Base-by-base conservation (phyloP, 2,888 invertebrate species). In the Chydorus sphaericus region DNA sequence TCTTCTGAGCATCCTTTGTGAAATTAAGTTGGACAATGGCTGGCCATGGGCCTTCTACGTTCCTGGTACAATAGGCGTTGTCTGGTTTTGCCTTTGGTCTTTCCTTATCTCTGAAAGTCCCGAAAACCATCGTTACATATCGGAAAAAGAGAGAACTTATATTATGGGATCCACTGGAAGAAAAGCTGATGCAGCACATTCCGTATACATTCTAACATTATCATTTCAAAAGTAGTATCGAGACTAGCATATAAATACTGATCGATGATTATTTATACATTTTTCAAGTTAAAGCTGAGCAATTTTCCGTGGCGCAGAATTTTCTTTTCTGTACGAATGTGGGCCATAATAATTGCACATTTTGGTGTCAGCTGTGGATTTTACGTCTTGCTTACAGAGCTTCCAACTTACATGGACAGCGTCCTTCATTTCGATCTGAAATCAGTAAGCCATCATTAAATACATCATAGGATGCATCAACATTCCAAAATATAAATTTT, bases 331-430 rank as follows among this genome's bases (percentile, higher is more conserved):
- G 61, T 76, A 2, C 82, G 83, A 0, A 76, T 84, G 66, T 80
- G 82, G 78, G 80, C 85, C 0, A 72, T 88, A 4, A 66, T 85
- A 2, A 65, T 82, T 2, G 79, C 81, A 0, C 87, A 88, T 65
- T 77, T 80, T 60, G 79, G 82, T 0, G 83, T 86, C 62, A 81
- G 79, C 63, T 83, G 86, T 77, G 87, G 87, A 30, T 88, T 85
- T 70, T 88, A 86, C 82, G 86, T 85, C 28, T 71, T 89, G 30
- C 73, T 88, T 1, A 86, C 87, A 0, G 82, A 88, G 67, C 81
- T 85, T 64, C 88, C 89, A 0, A 77, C 81, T 0, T 89, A 86
- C 66, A 81, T 89, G 78, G 78, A 77, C 62, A 76, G 78, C 49
- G 80, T 86, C 3, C 74, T 88, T 2, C 72, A 76, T 54, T 83